Percentiles rank a stretch among this genome's conserved stretches.
phyloP scores from a whole-genome alignment of 2,113 vertebrate genomes.

The Nibea albiflora region DNA sequence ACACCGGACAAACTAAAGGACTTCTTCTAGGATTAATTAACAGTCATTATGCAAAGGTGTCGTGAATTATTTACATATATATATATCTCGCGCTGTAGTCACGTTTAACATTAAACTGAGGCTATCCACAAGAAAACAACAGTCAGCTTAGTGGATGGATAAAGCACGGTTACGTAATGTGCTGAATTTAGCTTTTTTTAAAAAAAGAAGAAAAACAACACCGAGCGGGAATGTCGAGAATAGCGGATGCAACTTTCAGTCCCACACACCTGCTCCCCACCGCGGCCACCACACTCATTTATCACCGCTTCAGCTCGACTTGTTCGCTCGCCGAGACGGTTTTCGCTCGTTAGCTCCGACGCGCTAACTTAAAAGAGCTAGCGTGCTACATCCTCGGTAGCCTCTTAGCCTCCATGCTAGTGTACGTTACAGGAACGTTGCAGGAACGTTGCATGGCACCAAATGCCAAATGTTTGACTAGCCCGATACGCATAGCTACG shows the following conservation, averaged over 20 bases:
- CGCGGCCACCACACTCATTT: accelerated
- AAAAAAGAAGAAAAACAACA: not conserved
- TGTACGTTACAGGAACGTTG: not conserved
- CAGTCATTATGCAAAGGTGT: not conserved
- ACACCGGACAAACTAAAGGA: not conserved
- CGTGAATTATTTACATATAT: not conserved
- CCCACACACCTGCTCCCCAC: accelerated
- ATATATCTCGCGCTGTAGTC: accelerated
- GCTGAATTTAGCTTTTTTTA: not conserved
- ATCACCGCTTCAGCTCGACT: not conserved
- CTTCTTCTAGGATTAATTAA: not conserved
- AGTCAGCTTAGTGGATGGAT: not conserved
- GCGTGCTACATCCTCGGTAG: conserved; percentile 15
- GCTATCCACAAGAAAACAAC: not conserved
- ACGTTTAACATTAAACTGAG: not conserved
- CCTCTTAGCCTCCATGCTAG: conserved; percentile 5
- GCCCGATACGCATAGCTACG: accelerated
- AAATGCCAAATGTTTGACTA: no score
- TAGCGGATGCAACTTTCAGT: accelerated
- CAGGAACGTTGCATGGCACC: accelerated
- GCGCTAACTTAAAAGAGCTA: conserved; percentile 63
- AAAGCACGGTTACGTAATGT: conserved; percentile 48
- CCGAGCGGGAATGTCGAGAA: not conserved
- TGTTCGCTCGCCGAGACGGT: conserved; percentile 14
- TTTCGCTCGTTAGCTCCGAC: conserved; percentile 35